Percentiles rank a stretch among this genome's conserved stretches.
These are phyloP conservation scores for Centruroides sculpturatus DNA, from an alignment of 1,140 invertebrate species.

Conservation along the genomic window DNA sequence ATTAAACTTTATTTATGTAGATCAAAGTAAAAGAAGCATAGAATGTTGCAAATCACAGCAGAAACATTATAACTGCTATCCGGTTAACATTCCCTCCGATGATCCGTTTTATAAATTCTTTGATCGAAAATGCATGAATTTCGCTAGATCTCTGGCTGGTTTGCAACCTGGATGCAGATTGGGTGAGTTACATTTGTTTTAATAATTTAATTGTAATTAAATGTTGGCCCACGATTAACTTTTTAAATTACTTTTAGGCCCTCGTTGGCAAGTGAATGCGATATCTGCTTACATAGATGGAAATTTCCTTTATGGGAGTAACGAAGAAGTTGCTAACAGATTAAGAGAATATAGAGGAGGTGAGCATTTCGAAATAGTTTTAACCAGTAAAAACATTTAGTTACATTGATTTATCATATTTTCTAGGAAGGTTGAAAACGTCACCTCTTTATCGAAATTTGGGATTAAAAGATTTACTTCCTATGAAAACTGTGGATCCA, in stretches of 20 bases:
- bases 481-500: slow-evolving; percentile 74
- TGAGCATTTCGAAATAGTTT: background rate
- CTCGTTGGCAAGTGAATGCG: slow-evolving; percentile 33
- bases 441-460: slow-evolving; percentile 66
- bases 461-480: slow-evolving; percentile 71
- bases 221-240: too few relatives aligned
- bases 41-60: slow-evolving; percentile 33
- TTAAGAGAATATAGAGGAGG: slow-evolving; percentile 36
- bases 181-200: slow-evolving; percentile 14
- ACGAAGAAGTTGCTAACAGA: slow-evolving; percentile 28
- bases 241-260: slow-evolving; percentile 18
- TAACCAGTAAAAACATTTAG: background rate
- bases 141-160: slow-evolving; percentile 35
- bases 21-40: slow-evolving; percentile 16
- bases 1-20: background rate
- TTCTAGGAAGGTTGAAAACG: slow-evolving; percentile 20
- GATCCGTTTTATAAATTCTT: slow-evolving; percentile 83
- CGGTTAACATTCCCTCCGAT: slow-evolving; percentile 73
- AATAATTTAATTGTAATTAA: too few relatives aligned
- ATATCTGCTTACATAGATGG: slow-evolving; percentile 37
- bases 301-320: slow-evolving; percentile 39
- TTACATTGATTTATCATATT: background rate
- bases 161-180: slow-evolving; percentile 35
- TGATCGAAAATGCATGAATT: slow-evolving; percentile 37
- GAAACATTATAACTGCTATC: slow-evolving; percentile 79